Evolutionary conservation across 2,888 invertebrate species (phyloP), one percentile per base, ranked within the genome.

Genomic region (Masnerella sp.): DNA sequence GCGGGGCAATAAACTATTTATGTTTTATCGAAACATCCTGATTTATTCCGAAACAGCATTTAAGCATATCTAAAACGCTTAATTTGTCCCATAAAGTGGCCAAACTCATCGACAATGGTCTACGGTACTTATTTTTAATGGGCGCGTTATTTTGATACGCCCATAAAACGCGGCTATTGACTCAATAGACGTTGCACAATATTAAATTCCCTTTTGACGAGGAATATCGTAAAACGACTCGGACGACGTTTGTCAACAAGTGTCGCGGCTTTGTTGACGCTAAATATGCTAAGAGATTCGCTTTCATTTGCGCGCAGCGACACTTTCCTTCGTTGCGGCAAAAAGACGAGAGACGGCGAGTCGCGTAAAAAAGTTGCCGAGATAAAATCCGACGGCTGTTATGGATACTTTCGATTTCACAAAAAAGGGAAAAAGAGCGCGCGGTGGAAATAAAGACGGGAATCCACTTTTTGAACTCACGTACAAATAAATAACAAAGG

Each of bases 201-300:
- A 59, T 38, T 32, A 30, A 32, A 52, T 42, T 62, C 28, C 34
- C 42, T 62, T 61, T 47, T 70, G 49, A 61, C 56, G 43, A 40
- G 59, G 36, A 62, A 49, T 51, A 43, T 54, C 56, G 47, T 72
- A 36, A 52, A 72, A 51, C 28, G 43, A 9, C 42, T 52, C 14
- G 32, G 54, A 28, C 25, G 61, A 34, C 45, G 36, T 61, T 67
- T 45, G 56, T 61, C 38, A 38, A 54, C 17, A 45, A 65, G 52
- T 45, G 47, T 64, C 49, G 54, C 54, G 49, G 49, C 51, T 72
- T 67, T 58, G 62, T 73, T 43, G 49, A 34, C 25, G 45, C 25
- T 56, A 58, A 68, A 68, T 73, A 68, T 73, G 58, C 68, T 62
- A 52, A 67, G 62, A 64, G 51, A 68, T 62, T 73, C 45, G 40